Evolutionary conservation across 2,797 vertebrate genomes (phyloP), one percentile per base, ranked within the genome.

Genomic region (Synanceia verrucosa): DNA sequence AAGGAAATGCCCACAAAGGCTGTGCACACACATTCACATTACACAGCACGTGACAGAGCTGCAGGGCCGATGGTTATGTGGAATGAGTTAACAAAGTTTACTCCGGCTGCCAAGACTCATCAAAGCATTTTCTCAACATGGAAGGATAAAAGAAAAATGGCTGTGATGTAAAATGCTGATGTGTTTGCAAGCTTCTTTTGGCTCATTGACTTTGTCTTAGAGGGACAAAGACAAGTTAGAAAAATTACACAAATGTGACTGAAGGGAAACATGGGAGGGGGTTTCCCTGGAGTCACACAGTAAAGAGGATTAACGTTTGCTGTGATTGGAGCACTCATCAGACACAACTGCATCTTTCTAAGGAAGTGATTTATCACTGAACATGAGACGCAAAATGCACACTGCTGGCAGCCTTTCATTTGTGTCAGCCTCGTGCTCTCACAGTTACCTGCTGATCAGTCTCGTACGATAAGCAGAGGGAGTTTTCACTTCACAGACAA

Each of bases 331-430:
- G 31, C 9, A 1, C 41, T 19, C n/a, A 26, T 44, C 24, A 48
- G 64, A 67, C 19, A 76, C 43, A 71, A 64, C 78, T 48, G 65
- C 75, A 28, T 57, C 63, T 65, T 47, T 57, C 59, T 69, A 78
- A 76, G 59, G 48, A 57, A 55, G 58, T 61, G 18, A 79, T 81
- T 76, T 48, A 65, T 75, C 71, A 33, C 51, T 69, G 33, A 83
- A 78, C 78, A 79, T 77, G 77, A 86, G 73, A 24, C 60, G 50
- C 70, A 44, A 63, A 78, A 80, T 46, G 68, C 72, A 78, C 53
- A 68, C 52, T 74, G 70, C 31, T 18, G 26, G 13, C 37, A 68
- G 70, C 71, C 76, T 78, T 88, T 79, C 84, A 41, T 61, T 55
- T 41, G 33, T 11, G 78, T 79, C 69, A 72, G 51, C 41, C 43